Evolutionary conservation across 2,888 invertebrate species (phyloP), one percentile per base, ranked within the genome.

Genomic region (Eilema caniola): DNA sequence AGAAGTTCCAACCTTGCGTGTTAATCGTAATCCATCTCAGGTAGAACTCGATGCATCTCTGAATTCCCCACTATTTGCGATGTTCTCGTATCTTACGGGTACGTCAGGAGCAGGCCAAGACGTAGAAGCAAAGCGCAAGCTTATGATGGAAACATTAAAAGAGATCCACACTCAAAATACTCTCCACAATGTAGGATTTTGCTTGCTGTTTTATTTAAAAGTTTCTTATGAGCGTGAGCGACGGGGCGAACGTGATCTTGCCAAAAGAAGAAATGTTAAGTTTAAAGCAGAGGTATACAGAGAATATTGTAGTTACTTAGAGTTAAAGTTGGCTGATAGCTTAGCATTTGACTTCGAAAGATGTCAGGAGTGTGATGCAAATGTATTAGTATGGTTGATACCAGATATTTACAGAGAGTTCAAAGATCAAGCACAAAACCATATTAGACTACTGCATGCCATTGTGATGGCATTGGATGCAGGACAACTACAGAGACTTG

Each of bases 351-450:
- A 99, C 94, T 96, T 99, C 82, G 97, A 97, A 96, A 96, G 97
- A 76, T 98, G 99, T 89, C 98, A 99, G 90, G 97, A 98, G 89
- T 97, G 97, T 89, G 99, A 99, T 94, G 97, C 98, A 66, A 96
- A 97, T 86, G 96, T 99, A 90, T 97, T 99, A 91, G 97, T 98
- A 87, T 99, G 98, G 97, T 96, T 99, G 83, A 96, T 99, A 89
- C 99, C 99, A 66, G 99, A 99, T 90, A 96, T 99, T 74, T 99
- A 98, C 92, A 97, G 97, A 87, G 98, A 98, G 92, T 99, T 98
- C 91, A 97, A 98, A 87, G 97, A 97, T 82, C 97, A 97, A 86
- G 97, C 98, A 61, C 96, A 98, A 78, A 99, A 99, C 82, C 98
- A 99, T 90, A 97, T 97, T 74, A 97, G 98, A 86, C 95, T 99